Base-by-base conservation (phyloP, 2,113 vertebrate species). In the Nettapus auritus region DNA sequence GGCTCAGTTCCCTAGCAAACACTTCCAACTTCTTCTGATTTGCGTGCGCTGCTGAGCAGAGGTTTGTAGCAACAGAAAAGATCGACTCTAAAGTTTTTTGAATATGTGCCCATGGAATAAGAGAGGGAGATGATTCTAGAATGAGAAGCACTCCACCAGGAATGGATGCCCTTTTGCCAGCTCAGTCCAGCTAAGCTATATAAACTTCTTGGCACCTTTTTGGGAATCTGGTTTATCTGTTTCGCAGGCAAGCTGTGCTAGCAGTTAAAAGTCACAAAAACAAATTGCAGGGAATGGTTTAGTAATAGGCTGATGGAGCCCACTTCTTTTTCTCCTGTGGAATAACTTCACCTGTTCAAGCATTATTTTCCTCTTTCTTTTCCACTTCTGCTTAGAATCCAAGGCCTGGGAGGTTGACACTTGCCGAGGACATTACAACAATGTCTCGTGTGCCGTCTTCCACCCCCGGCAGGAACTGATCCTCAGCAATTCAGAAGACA, bases 371-470 rank as follows among this genome's bases (percentile, higher is more conserved):
- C 63, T 70, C 4, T 13, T 88, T 70, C 18, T 90, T 36, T 68
- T 36, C n/a, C 21, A 5, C 62, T 74, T 56, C 11, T 92, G 42
- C 18, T 67, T 95, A 99, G 99, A 99, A 73, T 99, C 99, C 1
- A 99, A 99, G 88, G 99, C 99, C 1, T 99, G 99, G 99, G 99
- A 99, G 95, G 98, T 99, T 28, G 99, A 99, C 96, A 99, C 99
- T 4, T 99, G 99, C 95, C 98, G 99, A 0, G 99, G 99, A 0
- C 99, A 99, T 97, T 99, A 99, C 98, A 99, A 99, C 98, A 99
- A 99, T 2, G 99, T 99, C 42, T 99, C 99, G 10, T 99, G 99
- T 9, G 99, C 99, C 0, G 99, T 99, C n/a, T 99, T 99, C 94
- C 99, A 99, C 92, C 99, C 99, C 0, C 99, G 99, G 4, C 99